These are phyloP conservation scores for Holothuria leucospilota DNA, from an alignment of 53 echinoderm and acorn worm species.

Conservation along the genomic window DNA sequence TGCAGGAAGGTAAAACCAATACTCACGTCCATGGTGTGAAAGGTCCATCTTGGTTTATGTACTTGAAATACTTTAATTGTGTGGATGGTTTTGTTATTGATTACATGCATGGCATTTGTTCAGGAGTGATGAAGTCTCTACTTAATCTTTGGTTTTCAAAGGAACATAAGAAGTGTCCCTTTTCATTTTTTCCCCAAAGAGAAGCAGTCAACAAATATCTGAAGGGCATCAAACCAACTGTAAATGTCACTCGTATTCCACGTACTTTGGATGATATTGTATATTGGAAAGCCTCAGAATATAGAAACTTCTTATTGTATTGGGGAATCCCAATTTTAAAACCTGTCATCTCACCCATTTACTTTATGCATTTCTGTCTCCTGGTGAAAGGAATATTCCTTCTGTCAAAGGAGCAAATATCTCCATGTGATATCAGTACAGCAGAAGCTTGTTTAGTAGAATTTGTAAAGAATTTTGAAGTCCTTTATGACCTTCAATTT, in stretches of 20 bases:
- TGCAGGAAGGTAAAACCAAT: slow-evolving; percentile 14
- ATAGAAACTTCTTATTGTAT: slow-evolving; percentile 56
- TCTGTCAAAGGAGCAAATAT: too few species aligned
- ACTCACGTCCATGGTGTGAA: slow-evolving; percentile 46
- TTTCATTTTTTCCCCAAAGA: slow-evolving; percentile 40
- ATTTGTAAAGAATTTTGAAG: slow-evolving; percentile 40
- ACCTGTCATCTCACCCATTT: neutral
- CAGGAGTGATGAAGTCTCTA: slow-evolving; percentile 57
- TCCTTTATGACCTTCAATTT: slow-evolving; percentile 23
- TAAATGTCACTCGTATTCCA: neutral
- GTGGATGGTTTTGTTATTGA: slow-evolving; percentile 57
- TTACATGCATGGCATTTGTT: slow-evolving; percentile 64
- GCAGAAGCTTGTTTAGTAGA: too few species aligned
- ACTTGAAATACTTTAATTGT: slow-evolving; percentile 39
- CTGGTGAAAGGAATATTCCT: too few species aligned
- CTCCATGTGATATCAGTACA: too few species aligned
- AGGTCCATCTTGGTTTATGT: slow-evolving; percentile 57
- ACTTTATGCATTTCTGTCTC: too few species aligned
- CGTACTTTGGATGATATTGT: too few species aligned
- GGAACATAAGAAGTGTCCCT: neutral
- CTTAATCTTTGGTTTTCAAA: slow-evolving; percentile 46
- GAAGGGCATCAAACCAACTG: slow-evolving; percentile 46
- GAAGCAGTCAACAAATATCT: slow-evolving; percentile 37
- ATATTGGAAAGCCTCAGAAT: slow-evolving; percentile 67
- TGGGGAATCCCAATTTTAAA: slow-evolving; percentile 59